Conservation (phyloP, 1,140 invertebrate species). For the Stenopsyche tienmushanensis region DNA sequence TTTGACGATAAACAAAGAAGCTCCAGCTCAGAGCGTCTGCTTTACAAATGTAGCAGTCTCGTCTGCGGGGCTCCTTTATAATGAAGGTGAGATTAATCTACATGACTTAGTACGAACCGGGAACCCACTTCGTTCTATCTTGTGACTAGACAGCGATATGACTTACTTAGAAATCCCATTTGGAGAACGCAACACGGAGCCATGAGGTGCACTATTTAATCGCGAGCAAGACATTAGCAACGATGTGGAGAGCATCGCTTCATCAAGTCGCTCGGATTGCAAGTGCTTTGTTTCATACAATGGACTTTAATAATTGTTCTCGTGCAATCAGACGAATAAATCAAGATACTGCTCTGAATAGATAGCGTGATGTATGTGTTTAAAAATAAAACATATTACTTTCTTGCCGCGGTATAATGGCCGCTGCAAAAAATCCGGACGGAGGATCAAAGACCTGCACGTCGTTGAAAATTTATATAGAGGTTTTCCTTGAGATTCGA, state of each 20-base stretch:
- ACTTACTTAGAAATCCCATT: slow-evolving; percentile 23
- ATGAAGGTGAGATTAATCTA: slow-evolving; percentile 22
- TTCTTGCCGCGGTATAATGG: too few relatives aligned
- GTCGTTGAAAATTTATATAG: too few relatives aligned
- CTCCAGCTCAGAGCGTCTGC: too few relatives aligned
- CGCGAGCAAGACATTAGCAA: neutral
- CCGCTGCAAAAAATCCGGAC: too few relatives aligned
- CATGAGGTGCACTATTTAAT: too few relatives aligned
- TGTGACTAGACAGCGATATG: slow-evolving; percentile 8
- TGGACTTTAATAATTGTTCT: neutral
- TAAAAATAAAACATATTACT: too few relatives aligned
- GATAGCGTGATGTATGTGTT: neutral
- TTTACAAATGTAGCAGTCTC: too few relatives aligned
- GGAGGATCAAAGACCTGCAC: too few relatives aligned
- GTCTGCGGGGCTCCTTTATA: neutral
- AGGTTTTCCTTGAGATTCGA: too few relatives aligned
- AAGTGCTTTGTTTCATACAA: neutral
- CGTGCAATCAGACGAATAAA: neutral
- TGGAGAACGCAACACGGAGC: slow-evolving; percentile 7
- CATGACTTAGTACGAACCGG: neutral
- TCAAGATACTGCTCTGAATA: neutral
- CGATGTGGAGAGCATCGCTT: neutral
- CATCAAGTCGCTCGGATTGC: neutral
- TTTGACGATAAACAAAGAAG: too few relatives aligned
- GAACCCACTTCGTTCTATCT: too few relatives aligned